Base-by-base conservation (phyloP, 2,797 vertebrate species). In the Siniperca scherzeri region DNA sequence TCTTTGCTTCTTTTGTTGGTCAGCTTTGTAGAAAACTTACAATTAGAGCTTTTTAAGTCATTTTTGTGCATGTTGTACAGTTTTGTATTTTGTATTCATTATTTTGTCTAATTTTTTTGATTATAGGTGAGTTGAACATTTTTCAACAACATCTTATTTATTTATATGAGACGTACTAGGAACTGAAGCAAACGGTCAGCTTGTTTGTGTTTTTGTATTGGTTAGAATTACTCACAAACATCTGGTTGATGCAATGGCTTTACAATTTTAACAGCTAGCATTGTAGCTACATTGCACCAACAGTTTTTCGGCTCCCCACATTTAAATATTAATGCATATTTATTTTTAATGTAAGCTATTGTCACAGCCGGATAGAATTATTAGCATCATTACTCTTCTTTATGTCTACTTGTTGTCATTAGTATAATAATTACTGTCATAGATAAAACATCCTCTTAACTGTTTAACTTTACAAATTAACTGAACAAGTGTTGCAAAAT, bases 1-100 rank as follows among this genome's bases (percentile, higher is more conserved):
- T 78, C 81, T 76, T 33, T 72, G 17, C 56, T 68, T 81, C 69
- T 64, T 73, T 77, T 69, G 48, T 78, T 61, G n/a, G 33, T 64
- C 12, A 60, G 11, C 59, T 48, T 74, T 65, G 36, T 57, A 68
- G 16, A 61, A 62, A 56, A 46, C 3, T 16, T 7, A 19, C 17
- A 48, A 19, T 50, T 30, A 27, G 12, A 77, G 30, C 30, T 1
- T 50, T 60, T 21, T 4, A 36, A 38, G 73, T 74, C 2, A 8
- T 40, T 48, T 38, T 12, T 79, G n/a, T 83, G 14, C 33, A 30
- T 78, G 2, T 60, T 77, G 40, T 78, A 46, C 55, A 44, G 10
- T 55, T 55, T n/a, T 57, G 5, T 33, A 19, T 69, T 69, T 46
- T 76, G 25, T 70, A 27, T 50, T 48, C 9, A 56, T 40, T 67